These are phyloP conservation scores for Hydrotaea cyrtoneurina DNA, from an alignment of 2,888 invertebrate species.

Conservation along the genomic window DNA sequence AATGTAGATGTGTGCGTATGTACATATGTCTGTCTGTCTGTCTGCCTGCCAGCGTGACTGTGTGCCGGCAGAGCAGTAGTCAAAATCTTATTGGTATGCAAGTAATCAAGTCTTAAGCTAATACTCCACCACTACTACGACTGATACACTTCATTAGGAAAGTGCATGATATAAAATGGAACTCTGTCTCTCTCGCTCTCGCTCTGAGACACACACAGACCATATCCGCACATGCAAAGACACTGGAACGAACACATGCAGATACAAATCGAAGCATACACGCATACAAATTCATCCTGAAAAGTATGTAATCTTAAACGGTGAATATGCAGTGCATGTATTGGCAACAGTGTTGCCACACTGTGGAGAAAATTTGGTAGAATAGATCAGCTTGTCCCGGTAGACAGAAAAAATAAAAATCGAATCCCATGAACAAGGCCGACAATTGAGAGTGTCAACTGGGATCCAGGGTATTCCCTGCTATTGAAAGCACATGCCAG, in stretches of 20 bases:
- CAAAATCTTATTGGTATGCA: conserved; percentile 60
- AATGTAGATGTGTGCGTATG: background rate
- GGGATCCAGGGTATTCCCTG: too few species aligned
- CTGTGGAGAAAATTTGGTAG: too few species aligned
- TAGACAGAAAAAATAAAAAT: too few species aligned
- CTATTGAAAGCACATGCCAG: too few species aligned
- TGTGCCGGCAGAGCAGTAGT: conserved; percentile 5
- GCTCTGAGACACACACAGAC: background rate
- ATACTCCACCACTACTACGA: conserved; percentile 40
- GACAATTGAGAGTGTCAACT: too few species aligned
- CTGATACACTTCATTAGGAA: conserved; percentile 65
- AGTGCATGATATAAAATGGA: conserved; percentile 49
- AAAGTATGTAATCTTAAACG: conserved; percentile 36
- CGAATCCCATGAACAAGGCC: too few species aligned
- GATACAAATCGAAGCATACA: background rate
- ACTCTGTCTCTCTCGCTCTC: background rate
- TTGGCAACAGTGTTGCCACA: too few species aligned
- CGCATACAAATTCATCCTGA: conserved; percentile 29
- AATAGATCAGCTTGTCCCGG: too few species aligned
- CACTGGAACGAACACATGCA: background rate
- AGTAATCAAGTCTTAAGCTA: conserved; percentile 65
- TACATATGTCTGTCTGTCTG: background rate
- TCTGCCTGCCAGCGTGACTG: too few species aligned
- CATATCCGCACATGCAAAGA: background rate
- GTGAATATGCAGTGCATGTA: background rate